Evolutionary conservation across 30 jellyfish, hydroid and myxozoan genomes (phyloP).

Genomic region (Phacellophora camtschatica): DNA sequence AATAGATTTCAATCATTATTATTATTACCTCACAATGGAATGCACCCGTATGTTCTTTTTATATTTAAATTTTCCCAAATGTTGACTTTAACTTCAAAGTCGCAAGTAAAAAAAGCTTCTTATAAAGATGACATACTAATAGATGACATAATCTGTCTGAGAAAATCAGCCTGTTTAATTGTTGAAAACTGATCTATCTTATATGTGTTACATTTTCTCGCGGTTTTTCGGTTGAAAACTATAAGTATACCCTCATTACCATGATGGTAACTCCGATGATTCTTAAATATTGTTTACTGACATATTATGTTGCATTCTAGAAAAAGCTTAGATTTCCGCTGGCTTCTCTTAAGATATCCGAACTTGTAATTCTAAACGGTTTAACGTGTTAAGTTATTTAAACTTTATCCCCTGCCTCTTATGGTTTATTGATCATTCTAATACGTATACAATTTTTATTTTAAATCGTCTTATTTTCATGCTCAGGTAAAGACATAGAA

Average conservation of each 20-base stretch:
- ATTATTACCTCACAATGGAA: no score
- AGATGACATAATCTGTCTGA: background rate
- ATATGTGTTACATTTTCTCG: background rate
- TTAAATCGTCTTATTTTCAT: background rate
- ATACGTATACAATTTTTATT: background rate
- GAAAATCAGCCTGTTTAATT: background rate
- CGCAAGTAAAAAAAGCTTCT: no score
- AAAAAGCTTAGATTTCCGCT: conserved; percentile 51
- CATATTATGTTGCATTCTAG: conserved; percentile 5
- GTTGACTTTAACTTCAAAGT: no score
- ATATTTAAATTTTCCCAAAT: no score
- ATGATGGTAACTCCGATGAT: background rate
- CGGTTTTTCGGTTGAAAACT: conserved; percentile 4
- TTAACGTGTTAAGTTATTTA: conserved; percentile 13
- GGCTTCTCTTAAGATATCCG: conserved; percentile 59
- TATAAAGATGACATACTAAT: background rate
- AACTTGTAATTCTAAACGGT: conserved; percentile 37
- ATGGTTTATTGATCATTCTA: conserved; percentile 1
- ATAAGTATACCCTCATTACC: conserved; percentile 30
- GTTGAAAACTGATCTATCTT: background rate
- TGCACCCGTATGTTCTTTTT: no score
- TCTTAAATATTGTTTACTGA: conserved; percentile 17
- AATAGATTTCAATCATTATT: no score
- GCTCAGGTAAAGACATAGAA: background rate
- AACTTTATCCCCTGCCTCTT: conserved; percentile 23